Evolutionary conservation across 2,888 invertebrate species (phyloP).

Genomic region (Harmothoe impar): DNA sequence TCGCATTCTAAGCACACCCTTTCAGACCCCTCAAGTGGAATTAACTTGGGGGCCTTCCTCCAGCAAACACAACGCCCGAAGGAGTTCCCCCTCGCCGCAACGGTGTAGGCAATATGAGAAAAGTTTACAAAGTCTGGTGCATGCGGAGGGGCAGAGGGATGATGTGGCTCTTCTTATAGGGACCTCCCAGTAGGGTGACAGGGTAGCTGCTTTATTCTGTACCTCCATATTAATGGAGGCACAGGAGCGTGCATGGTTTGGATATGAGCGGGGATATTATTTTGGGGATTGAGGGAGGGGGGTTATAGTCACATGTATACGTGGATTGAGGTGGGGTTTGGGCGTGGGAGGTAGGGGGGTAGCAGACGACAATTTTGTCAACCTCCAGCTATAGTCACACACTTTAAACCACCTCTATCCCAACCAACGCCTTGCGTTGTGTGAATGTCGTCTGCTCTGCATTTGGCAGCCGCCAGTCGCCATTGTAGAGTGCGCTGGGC

Average conservation of each 20-base stretch:
- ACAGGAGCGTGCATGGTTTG: neutral
- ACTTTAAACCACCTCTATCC: neutral
- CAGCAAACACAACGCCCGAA: neutral
- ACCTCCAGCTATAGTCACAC: neutral
- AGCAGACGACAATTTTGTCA: neutral
- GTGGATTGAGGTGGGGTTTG: too few species aligned
- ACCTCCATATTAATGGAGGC: neutral
- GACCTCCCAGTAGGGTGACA: too few species aligned
- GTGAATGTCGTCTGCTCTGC: slow-evolving; percentile 29
- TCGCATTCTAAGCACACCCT: neutral
- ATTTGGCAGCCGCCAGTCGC: neutral
- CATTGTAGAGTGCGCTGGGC: neutral
- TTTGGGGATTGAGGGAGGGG: too few species aligned
- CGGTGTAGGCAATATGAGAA: slow-evolving; percentile 14
- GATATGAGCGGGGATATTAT: too few species aligned
- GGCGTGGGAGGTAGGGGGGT: too few species aligned
- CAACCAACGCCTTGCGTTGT: neutral
- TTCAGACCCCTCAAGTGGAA: slow-evolving; percentile 32
- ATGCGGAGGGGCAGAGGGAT: slow-evolving; percentile 4
- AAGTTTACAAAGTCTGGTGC: neutral
- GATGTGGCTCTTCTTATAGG: neutral
- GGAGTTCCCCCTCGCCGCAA: neutral
- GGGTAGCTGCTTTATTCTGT: too few species aligned
- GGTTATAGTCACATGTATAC: too few species aligned
- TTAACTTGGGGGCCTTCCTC: slow-evolving; percentile 1